Evolutionary conservation across 2,113 vertebrate genomes (phyloP).

Genomic region (Labeo catla): DNA sequence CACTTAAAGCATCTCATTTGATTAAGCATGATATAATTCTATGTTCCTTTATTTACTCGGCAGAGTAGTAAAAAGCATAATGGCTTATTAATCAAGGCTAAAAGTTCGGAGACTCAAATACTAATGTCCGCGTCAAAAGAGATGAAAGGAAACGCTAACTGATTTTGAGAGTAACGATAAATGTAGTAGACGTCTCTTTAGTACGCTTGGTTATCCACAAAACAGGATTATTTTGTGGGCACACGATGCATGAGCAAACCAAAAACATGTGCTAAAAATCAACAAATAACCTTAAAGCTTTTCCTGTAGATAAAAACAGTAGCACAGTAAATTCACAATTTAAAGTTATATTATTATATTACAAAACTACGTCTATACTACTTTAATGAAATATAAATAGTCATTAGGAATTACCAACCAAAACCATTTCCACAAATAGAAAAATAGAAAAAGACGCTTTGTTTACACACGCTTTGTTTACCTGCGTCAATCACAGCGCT

Average conservation of each 20-base stretch:
- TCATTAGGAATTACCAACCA: no score
- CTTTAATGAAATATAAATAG: no score
- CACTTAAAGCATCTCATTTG: constrained; percentile 8
- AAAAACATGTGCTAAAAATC: constrained; percentile 6
- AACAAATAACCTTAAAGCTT: background rate
- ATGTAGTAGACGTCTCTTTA: background rate
- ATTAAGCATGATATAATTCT: constrained; percentile 1
- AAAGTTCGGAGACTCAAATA: background rate
- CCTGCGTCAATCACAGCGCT: background rate
- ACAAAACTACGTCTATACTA: no score
- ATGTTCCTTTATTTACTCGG: background rate
- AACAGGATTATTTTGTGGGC: background rate
- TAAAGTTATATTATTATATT: no score
- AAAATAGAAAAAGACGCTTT: background rate
- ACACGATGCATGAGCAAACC: constrained; percentile 11
- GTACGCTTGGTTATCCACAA: background rate
- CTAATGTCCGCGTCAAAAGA: constrained; percentile 10
- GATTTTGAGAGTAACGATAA: constrained; percentile 9
- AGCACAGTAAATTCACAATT: no score
- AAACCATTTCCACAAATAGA: no score
- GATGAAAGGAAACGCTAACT: background rate
- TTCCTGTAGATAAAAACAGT: background rate
- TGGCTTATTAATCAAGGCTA: constrained; percentile 25
- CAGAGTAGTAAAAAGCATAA: constrained; percentile 4
- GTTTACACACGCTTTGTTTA: background rate